Evolutionary conservation across 2,797 vertebrate species (phyloP), one percentile per base, ranked within the genome.

Genomic region (Cyprinodon diabolis): DNA sequence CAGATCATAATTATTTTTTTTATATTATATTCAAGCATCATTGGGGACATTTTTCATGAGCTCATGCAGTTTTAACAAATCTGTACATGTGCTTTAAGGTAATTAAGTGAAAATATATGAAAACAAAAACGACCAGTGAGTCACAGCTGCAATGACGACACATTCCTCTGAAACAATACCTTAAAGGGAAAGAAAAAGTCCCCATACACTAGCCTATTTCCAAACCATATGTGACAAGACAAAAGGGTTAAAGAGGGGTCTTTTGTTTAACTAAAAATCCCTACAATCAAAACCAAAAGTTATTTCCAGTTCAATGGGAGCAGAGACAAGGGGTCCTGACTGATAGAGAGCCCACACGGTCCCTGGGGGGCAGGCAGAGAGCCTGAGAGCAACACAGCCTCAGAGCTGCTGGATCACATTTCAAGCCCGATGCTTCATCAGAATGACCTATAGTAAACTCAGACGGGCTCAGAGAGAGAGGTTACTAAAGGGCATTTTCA

Each of bases 371-470:
- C 9, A 1, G 23, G 7, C 23, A 35, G 69, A 25, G 25, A 72
- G 72, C 51, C 77, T 40, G 75, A 69, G 63, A 86, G 84, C 5
- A 19, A 66, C 77, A 72, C n/a, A 68, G 69, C 56, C 75, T 68
- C 74, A 85, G 72, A 80, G 83, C 79, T 77, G 86, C 76, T 66
- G 79, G 85, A 92, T 95, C 92, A 83, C 86, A 92, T 95, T 93
- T 94, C 93, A 88, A 91, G 87, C 86, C 72, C 78, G 91, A 68
- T 85, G 79, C 68, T 76, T 76, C 79, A 69, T 87, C 77, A 82
- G 60, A 85, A 93, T 83, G 96, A 97, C 95, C 97, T 96, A 80
- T 65, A 98, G 95, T 98, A 98, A 98, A 96, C 96, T 94, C 68
- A 70, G 79, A 84, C 86, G 70, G 68, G 86, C 79, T 88, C 2